Evolutionary conservation across 2,113 vertebrate genomes (phyloP), one percentile per base, ranked within the genome.

Genomic region (Arizona elegans): DNA sequence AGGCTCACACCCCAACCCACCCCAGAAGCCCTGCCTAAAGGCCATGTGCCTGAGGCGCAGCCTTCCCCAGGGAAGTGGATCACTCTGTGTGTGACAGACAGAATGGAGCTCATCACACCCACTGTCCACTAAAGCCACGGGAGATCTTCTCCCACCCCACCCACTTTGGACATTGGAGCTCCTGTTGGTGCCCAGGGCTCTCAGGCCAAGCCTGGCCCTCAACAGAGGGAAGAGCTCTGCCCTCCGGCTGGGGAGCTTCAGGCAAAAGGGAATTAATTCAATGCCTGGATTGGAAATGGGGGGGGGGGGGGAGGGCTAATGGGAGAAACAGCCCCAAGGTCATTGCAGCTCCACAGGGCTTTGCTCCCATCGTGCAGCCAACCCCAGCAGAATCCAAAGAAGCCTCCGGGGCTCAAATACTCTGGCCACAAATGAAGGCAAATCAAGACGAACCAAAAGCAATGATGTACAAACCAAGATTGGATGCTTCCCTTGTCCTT

Each of bases 351-450:
- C 26, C n/a, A 75, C n/a, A 0, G 13, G 70, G n/a, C 13, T 81
- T 13, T 19, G 70, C 70, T 38, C 70, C 70, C 70, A 2, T 19
- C n/a, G n/a, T 38, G 70, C 70, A 7, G 38, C 6, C 70, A 17
- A 38, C n/a, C 15, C 70, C 6, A 3, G 2, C n/a, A 2, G 33
- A 17, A 81, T 81, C 15, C 15, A 1, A 81, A 81, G n/a, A 38
- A 8, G 33, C 70, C 70, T 8, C 70, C 26, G 0, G 75, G 38
- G 62, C 13, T 56, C 0, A 0, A 24, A 10, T 12, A 5, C 29
- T 56, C 85, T 38, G 17, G 58, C n/a, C 1, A 3, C 90, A 10
- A 21, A 75, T 26, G 8, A 56, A 75, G 13, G 9, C 47, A 59
- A 90, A 53, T 12, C 3, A 33, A 19, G 53, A 10, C 9, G 3